Evolutionary conservation across 2,113 vertebrate genomes (phyloP).

Genomic region (Macaca nemestrina): DNA sequence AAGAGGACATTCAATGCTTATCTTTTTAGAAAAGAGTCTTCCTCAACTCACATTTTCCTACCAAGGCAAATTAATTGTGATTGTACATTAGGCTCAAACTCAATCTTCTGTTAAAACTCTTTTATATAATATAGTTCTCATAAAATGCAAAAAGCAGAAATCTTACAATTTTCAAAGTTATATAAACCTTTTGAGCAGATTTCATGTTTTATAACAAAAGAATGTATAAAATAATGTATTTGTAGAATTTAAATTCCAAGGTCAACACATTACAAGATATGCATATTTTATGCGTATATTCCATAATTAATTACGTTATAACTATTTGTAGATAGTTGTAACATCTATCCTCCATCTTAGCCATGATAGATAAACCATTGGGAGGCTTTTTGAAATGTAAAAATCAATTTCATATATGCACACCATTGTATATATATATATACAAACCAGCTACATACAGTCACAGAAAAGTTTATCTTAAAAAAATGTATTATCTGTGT

Average conservation of each 20-base stretch:
- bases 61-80: constrained; percentile 72
- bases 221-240: background rate
- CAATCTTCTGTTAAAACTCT: background rate
- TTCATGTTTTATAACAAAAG: background rate
- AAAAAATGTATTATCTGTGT: background rate
- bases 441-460: background rate
- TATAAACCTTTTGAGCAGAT: background rate
- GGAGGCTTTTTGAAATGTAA: background rate
- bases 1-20: constrained; percentile 53
- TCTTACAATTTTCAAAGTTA: background rate
- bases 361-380: background rate
- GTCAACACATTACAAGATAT: background rate
- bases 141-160: background rate
- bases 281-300: background rate
- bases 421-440: background rate
- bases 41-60: constrained; percentile 50
- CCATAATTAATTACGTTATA: background rate
- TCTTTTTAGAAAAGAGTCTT: constrained; percentile 60
- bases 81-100: background rate
- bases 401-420: background rate
- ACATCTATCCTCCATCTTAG: background rate
- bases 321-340: too few species aligned
- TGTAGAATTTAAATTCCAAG: background rate
- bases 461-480: background rate
- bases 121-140: background rate